These are phyloP conservation scores for Eidolon helvum DNA, from an alignment of 2,113 vertebrate genomes.

Conservation along the genomic window DNA sequence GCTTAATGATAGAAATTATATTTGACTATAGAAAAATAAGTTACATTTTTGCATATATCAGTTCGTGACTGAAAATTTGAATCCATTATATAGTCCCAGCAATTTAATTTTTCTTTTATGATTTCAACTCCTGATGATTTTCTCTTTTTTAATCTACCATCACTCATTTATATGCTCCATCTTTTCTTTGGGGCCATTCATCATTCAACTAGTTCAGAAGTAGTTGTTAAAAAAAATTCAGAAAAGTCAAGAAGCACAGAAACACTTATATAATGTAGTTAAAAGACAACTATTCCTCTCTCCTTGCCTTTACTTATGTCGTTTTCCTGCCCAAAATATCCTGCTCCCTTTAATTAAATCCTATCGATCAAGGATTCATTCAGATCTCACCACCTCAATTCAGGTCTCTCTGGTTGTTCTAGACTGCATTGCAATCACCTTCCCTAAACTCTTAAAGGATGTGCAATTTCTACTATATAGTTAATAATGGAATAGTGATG, in stretches of 20 bases:
- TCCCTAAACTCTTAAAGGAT: not conserved
- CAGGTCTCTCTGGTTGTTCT: not conserved
- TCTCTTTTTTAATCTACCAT: conserved; percentile 19
- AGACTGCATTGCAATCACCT: not conserved
- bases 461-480: not conserved
- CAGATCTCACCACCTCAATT: not conserved
- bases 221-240: conserved; percentile 28
- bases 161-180: conserved; percentile 37
- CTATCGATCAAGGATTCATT: not conserved
- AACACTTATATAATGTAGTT: not conserved
- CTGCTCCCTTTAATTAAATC: conserved; percentile 1
- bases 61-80: conserved; percentile 64
- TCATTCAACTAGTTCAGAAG: conserved; percentile 21
- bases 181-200: not conserved
- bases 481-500: conserved; percentile 14
- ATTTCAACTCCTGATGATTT: conserved; percentile 59
- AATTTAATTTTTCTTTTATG: conserved; percentile 68
- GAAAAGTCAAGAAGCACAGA: not conserved
- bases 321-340: not conserved
- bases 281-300: not conserved
- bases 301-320: not conserved
- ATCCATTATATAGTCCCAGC: conserved; percentile 55
- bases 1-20: conserved; percentile 75
- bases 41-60: conserved; percentile 70
- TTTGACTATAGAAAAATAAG: conserved; percentile 73